These are phyloP conservation scores for Drosophila sucinea DNA, from an alignment of 1,140 invertebrate genomes.

Conservation along the genomic window DNA sequence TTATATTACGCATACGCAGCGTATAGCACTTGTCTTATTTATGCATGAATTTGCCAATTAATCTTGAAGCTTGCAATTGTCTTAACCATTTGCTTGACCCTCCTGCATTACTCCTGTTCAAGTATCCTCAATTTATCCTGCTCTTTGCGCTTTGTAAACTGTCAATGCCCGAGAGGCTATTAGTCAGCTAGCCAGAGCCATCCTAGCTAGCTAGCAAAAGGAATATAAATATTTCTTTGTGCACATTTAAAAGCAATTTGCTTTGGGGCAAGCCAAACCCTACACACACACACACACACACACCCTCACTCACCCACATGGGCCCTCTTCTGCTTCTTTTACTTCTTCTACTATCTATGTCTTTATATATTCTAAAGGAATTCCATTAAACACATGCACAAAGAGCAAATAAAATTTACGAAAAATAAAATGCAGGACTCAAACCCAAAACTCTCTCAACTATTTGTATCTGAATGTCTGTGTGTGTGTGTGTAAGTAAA, in stretches of 20 bases:
- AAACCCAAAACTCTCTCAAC: background rate
- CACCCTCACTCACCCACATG: background rate
- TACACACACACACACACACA: background rate
- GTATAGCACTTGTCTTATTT: conserved; percentile 2
- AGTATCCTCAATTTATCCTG: conserved; percentile 16
- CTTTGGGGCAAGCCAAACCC: conserved; percentile 3
- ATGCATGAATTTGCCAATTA: conserved; percentile 14
- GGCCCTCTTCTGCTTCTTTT: background rate
- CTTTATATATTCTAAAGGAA: conserved; percentile 19
- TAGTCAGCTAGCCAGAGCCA: conserved; percentile 6
- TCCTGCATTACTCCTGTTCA: background rate
- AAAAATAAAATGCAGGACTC: conserved; percentile 17
- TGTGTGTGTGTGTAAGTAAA: conserved; percentile 25
- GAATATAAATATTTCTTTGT: conserved; percentile 4
- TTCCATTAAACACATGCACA: conserved; percentile 25
- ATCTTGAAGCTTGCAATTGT: conserved; percentile 4
- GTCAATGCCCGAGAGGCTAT: conserved; percentile 22
- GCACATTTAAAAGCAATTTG: conserved; percentile 19
- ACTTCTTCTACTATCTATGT: conserved; percentile 1
- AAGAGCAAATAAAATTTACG: conserved; percentile 19
- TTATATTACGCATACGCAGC: background rate
- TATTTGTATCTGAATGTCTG: background rate
- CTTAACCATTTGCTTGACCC: conserved; percentile 8
- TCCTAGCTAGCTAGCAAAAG: background rate
- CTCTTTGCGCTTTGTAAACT: conserved; percentile 18